Conservation (phyloP, 2,113 vertebrate genomes). For the Bufo bufo region DNA sequence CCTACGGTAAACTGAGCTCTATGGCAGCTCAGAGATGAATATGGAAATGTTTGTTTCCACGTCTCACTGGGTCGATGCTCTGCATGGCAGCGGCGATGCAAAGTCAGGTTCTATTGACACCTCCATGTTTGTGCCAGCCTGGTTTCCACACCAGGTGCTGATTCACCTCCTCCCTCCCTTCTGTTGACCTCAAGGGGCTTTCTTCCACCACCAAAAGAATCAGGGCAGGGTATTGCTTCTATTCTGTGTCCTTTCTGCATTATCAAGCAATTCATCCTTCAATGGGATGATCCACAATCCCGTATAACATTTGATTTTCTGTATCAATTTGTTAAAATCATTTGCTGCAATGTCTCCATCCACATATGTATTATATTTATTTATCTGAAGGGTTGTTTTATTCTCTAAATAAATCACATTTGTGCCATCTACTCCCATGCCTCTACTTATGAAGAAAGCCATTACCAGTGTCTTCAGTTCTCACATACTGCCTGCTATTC, state of each 20-base stretch:
- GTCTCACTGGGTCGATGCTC: no score
- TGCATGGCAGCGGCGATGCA: no score
- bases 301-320: constrained; percentile 2
- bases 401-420: constrained; percentile 33
- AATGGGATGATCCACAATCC: background rate
- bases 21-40: no score
- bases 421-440: constrained; percentile 29
- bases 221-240: no score
- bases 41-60: no score
- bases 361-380: background rate
- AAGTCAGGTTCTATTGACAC: no score
- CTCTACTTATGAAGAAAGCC: constrained; percentile 32
- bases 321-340: constrained; percentile 21
- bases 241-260: background rate
- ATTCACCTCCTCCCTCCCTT: no score
- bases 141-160: no score
- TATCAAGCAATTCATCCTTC: background rate
- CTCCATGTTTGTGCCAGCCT: no score
- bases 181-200: no score
- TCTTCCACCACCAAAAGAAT: no score
- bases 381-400: constrained; percentile 31
- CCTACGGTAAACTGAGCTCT: no score
- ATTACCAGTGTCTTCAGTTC: constrained; percentile 15
- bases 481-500: constrained; percentile 24
- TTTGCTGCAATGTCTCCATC: background rate